Conservation (phyloP, 1,140 invertebrate genomes). For the Apocrypta bakeri region DNA sequence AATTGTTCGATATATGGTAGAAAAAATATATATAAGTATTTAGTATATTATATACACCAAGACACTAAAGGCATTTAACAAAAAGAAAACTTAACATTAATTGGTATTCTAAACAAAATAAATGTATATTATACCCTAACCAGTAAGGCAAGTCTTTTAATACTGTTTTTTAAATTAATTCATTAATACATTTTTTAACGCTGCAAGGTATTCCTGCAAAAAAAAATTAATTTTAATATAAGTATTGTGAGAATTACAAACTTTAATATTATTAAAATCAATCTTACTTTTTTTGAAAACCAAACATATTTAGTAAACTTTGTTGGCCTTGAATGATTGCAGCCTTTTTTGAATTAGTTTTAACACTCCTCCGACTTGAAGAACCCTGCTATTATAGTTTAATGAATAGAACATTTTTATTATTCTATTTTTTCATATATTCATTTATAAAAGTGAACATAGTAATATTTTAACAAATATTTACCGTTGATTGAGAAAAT, state of each 20-base stretch:
- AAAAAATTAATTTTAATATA: constrained; percentile 19
- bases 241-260: constrained; percentile 20
- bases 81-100: constrained; percentile 16
- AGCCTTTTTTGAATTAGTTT: constrained; percentile 53
- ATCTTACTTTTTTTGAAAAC: constrained; percentile 64
- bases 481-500: constrained; percentile 43
- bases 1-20: constrained; percentile 1
- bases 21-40: constrained; percentile 22
- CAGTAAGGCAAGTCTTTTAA: constrained; percentile 33
- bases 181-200: background rate
- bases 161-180: constrained; percentile 2
- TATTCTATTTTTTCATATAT: background rate
- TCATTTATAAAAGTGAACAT: too few species aligned
- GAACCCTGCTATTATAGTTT: constrained; percentile 45
- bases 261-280: background rate
- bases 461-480: too few species aligned
- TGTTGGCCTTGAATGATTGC: constrained; percentile 57
- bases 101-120: constrained; percentile 4
- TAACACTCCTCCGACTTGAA: constrained; percentile 56
- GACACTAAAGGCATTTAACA: background rate
- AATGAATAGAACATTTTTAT: background rate
- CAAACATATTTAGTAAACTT: constrained; percentile 65
- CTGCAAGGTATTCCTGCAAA: constrained; percentile 36
- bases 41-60: constrained; percentile 8
- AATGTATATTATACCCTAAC: constrained; percentile 37